A percentile compares a stretch with the other conserved stretches of the same genome.
These are phyloP conservation scores for Dermatemys mawii DNA, from an alignment of 2,113 vertebrate genomes.

Conservation along the genomic window DNA sequence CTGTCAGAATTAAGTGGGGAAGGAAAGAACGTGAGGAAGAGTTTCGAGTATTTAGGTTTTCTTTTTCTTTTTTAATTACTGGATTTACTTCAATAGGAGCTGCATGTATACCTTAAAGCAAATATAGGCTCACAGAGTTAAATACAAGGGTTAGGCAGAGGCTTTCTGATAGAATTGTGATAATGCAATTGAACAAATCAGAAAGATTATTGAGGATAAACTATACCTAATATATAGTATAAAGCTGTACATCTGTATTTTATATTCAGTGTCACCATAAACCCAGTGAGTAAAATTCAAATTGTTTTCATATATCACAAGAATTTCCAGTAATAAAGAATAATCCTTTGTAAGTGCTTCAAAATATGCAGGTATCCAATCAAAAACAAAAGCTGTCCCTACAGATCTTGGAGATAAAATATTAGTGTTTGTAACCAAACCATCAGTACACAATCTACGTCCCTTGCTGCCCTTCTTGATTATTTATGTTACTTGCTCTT, in stretches of 20 bases:
- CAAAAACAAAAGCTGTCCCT: background rate
- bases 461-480: background rate
- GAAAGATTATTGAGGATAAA: background rate
- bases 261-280: conserved; percentile 15
- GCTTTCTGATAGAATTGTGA: background rate
- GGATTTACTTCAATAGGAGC: background rate
- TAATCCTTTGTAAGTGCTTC: background rate
- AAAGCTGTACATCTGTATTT: background rate
- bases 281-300: conserved; percentile 43
- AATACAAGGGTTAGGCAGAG: background rate
- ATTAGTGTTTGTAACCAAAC: conserved; percentile 29
- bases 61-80: background rate
- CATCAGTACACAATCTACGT: conserved; percentile 12
- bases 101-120: background rate
- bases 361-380: background rate
- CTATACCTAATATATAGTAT: conserved; percentile 10
- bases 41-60: rapidly evolving
- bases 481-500: conserved; percentile 14
- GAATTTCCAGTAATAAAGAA: background rate
- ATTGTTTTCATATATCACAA: background rate
- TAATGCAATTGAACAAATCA: background rate
- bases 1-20: background rate
- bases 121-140: background rate
- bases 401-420: background rate
- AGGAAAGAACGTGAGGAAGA: background rate